Percentiles rank a stretch among this genome's conserved stretches.
Conservation (phyloP, 2,113 vertebrate species). For the Cynopterus brachyotis region DNA sequence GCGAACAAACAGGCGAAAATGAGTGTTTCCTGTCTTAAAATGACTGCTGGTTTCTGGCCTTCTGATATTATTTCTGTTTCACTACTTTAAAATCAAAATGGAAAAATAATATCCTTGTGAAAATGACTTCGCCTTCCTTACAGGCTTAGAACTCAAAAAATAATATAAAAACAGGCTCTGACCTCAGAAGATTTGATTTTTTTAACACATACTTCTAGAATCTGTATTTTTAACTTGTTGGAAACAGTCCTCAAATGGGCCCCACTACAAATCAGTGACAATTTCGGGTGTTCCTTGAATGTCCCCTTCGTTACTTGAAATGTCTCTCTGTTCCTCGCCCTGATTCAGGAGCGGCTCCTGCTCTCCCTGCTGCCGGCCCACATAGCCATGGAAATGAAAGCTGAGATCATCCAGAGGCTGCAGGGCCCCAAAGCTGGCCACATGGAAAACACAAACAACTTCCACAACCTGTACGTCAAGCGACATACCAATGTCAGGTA, state of each 20-base stretch:
- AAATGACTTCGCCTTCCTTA: slow-evolving; percentile 4
- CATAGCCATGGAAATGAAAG: slow-evolving; percentile 98
- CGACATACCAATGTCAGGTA: slow-evolving; percentile 98
- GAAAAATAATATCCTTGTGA: slow-evolving; percentile 33
- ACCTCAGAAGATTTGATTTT: background rate
- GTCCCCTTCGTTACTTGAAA: fast-evolving
- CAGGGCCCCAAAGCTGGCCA: slow-evolving; percentile 97
- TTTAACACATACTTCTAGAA: background rate
- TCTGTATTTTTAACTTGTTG: background rate
- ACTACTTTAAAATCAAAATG: slow-evolving; percentile 26
- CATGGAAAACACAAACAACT: slow-evolving; percentile 98
- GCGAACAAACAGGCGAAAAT: background rate
- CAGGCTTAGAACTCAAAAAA: background rate
- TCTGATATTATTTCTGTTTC: slow-evolving; percentile 10
- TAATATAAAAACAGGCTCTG: background rate
- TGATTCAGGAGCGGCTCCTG: slow-evolving; percentile 92
- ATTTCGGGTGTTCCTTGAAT: fast-evolving
- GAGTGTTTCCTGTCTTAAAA: background rate
- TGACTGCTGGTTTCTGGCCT: background rate
- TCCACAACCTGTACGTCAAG: slow-evolving; percentile 98
- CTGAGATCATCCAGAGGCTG: slow-evolving; percentile 97
- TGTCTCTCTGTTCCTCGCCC: fast-evolving
- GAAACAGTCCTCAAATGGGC: fast-evolving
- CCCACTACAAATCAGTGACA: background rate
- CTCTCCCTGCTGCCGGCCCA: slow-evolving; percentile 96